Evolutionary conservation across 2,888 invertebrate species (phyloP), one percentile per base, ranked within the genome.

Genomic region (Dioctria rufipes): DNA sequence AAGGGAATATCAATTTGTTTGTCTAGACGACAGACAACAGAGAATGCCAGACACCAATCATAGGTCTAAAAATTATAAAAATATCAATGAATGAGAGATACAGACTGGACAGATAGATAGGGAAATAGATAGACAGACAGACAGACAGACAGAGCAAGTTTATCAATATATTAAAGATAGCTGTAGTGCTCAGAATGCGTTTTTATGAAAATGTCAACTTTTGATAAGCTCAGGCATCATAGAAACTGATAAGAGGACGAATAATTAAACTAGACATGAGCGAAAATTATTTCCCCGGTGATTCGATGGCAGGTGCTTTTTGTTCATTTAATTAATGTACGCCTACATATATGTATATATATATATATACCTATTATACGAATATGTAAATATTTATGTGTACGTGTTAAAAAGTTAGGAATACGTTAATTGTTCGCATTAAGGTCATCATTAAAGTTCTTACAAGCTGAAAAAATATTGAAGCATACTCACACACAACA

Each of bases 301-400:
- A 42, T 60, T 60, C 60, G 73, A 25, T 25, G 25, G 73, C 73
- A 75, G 73, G 73, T 75, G 73, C 60, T 75, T 60, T n/a, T 66
- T 25, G 73, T 9, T 60, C 58, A 42, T 69, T 69, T 75, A 75
- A 75, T 75, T 75, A 75, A 75, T 75, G 58, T 75, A 43, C n/a
- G 40, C 73, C 73, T 40, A 75, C 58, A 75, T 42, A 75, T 42
- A 13, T 11, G 9, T 5, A 49, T n/a, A 13, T 69, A 49, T 69
- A 9, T 69, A 69, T 61, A 61, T 25, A 25, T 2, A 25, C 25
- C 25, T 25, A 25, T 25, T 25, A 25, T 25, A 25, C 25, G 25
- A 25, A 2, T 25, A 25, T 25, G 25, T 25, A 25, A 25, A 25
- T 25, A 25, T 25, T 25, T 25, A 25, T 25, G 25, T 25, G 25